Evolutionary conservation across 2,888 invertebrate genomes (phyloP).

Genomic region (Watsonalla binaria): DNA sequence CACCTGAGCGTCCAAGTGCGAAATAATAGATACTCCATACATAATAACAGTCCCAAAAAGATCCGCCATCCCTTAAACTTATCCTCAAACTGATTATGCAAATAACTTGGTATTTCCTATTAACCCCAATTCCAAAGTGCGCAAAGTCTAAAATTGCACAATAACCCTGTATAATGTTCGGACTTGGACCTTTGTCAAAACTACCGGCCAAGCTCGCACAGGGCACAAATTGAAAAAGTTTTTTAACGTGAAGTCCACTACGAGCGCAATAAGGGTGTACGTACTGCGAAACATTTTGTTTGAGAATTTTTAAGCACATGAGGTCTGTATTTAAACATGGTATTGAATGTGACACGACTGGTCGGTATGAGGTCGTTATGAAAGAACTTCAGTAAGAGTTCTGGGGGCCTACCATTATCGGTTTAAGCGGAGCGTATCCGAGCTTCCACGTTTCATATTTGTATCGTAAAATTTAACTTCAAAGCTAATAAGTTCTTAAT

Average conservation of each 20-base stretch:
- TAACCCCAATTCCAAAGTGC: neutral
- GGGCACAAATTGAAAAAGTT: constrained; percentile 9
- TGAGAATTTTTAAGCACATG: constrained; percentile 1
- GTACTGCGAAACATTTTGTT: neutral
- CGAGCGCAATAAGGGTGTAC: neutral
- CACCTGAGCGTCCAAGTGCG: neutral
- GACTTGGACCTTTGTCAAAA: constrained; percentile 1
- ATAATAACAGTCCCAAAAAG: neutral
- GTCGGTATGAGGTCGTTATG: neutral
- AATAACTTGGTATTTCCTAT: neutral
- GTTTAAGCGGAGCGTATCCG: too few relatives aligned
- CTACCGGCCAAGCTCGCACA: constrained; percentile 1
- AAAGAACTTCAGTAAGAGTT: too few relatives aligned
- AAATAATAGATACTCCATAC: neutral
- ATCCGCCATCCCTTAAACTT: neutral
- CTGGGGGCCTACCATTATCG: too few relatives aligned
- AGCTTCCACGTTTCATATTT: too few relatives aligned
- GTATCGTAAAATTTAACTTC: too few relatives aligned
- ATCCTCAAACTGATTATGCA: neutral
- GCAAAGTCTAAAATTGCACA: neutral
- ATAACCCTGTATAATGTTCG: neutral
- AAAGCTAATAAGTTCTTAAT: too few relatives aligned
- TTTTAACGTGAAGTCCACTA: constrained; percentile 1
- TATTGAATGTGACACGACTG: neutral
- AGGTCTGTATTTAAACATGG: neutral